Conservation (phyloP, 2,888 invertebrate species). For the Folsomia candida region DNA sequence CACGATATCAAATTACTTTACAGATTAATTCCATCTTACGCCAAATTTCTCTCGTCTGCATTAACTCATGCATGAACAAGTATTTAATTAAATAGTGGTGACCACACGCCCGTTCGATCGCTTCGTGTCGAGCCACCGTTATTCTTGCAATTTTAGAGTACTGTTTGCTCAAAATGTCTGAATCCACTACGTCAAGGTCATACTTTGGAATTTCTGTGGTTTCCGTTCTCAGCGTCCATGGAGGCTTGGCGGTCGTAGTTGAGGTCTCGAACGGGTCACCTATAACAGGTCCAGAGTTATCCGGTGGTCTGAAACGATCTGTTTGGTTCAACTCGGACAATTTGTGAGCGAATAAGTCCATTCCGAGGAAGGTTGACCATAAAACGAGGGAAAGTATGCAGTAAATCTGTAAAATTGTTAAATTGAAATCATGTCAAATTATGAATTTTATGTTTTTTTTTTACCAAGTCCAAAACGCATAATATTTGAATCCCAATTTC, state of each 20-base stretch:
- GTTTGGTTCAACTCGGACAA: not conserved
- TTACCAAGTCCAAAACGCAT: not conserved
- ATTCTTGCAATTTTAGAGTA: slow-evolving; percentile 8
- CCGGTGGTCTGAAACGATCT: not conserved
- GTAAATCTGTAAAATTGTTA: not conserved
- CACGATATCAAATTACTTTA: not conserved
- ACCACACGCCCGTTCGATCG: not conserved
- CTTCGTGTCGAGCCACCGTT: not conserved
- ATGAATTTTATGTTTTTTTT: not conserved
- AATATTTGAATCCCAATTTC: not conserved
- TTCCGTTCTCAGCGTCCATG: not conserved
- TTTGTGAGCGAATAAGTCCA: not conserved
- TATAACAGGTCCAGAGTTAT: not conserved
- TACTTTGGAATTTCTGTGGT: not conserved
- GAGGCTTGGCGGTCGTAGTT: not conserved
- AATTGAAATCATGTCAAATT: not conserved
- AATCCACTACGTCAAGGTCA: not conserved
- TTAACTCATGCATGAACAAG: slow-evolving; percentile 2
- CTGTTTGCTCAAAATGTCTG: not conserved
- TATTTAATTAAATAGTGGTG: not conserved
- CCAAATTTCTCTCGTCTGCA: not conserved
- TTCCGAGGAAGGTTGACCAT: not conserved
- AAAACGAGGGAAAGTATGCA: not conserved
- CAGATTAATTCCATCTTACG: not conserved
- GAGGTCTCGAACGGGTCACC: not conserved